Evolutionary conservation across 2,888 invertebrate species (phyloP), one percentile per base, ranked within the genome.

Genomic region (Metellina segmentata): DNA sequence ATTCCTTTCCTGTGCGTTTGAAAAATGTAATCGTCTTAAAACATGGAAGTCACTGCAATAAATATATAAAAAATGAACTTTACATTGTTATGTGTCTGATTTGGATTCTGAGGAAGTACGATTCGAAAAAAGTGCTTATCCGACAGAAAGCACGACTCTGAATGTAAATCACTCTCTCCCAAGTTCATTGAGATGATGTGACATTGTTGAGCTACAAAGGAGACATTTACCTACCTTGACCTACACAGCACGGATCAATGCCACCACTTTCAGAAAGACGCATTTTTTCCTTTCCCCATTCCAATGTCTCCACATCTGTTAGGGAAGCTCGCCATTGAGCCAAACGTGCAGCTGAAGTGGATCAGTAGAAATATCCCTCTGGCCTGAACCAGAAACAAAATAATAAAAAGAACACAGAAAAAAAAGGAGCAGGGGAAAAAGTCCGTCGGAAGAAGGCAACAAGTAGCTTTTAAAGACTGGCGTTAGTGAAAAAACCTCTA

Each of bases 341-440:
- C n/a, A 20, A 16, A 34, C 74, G 6, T 11, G 19, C 19, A 19
- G 74, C 74, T 69, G 49, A 82, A 71, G n/a, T 70, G 81, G 71
- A 82, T 70, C 81, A 82, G 49, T 82, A 11, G 71, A 71, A 71
- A 81, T 48, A 9, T 70, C 81, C 81, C 81, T 82, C 49, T 11
- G 71, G 79, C 61, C 48, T 11, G 34, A 61, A 79, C 79, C 13
- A 48, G 53, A 53, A 79, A 7, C 7, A 34, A 19, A 19, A 11
- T 19, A 9, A 8, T 48, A 49, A 51, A 70, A 71, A 48, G 34
- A 70, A n/a, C 16, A 70, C 16, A 49, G 70, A 11, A 49, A 49
- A 20, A 69, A 71, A 82, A 61, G 61, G 6, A 7, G 61, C 61
- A 16, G 61, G 13, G 16, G 6, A 61, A 61, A 61, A 61, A 61